Evolutionary conservation across 2,888 invertebrate species (phyloP).

Genomic region (Thecophora atra): DNA sequence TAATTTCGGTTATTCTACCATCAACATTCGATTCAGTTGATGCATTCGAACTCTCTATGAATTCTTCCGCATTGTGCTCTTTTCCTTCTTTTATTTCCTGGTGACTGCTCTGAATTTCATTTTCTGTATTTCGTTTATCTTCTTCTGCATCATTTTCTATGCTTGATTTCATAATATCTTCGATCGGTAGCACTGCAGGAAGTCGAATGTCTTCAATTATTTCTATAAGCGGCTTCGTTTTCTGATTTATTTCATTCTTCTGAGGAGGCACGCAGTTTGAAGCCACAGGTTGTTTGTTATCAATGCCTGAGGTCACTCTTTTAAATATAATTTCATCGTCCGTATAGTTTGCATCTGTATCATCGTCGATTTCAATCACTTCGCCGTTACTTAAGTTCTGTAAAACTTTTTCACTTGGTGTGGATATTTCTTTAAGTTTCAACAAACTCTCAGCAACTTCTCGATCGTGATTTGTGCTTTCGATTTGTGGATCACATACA

Average conservation of each 20-base stretch:
- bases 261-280: too few species aligned
- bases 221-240: conserved; percentile 39
- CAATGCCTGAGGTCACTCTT: neutral
- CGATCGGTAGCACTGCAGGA: conserved; percentile 42
- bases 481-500: neutral
- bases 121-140: too few species aligned
- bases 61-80: neutral
- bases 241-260: neutral
- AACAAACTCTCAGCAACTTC: neutral
- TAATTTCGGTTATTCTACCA: neutral
- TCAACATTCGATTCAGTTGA: neutral
- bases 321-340: conserved; percentile 37
- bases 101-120: neutral
- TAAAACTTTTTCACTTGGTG: neutral
- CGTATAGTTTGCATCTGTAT: conserved; percentile 38
- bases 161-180: neutral
- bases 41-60: too few species aligned
- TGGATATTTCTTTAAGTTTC: neutral
- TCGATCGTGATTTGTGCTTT: neutral
- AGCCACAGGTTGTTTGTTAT: neutral
- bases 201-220: conserved; percentile 53
- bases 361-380: conserved; percentile 42
- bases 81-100: neutral
- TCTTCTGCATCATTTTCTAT: neutral
- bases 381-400: conserved; percentile 30